Evolutionary conservation across 2,113 vertebrate species (phyloP).

Genomic region (Sceloporus undulatus): DNA sequence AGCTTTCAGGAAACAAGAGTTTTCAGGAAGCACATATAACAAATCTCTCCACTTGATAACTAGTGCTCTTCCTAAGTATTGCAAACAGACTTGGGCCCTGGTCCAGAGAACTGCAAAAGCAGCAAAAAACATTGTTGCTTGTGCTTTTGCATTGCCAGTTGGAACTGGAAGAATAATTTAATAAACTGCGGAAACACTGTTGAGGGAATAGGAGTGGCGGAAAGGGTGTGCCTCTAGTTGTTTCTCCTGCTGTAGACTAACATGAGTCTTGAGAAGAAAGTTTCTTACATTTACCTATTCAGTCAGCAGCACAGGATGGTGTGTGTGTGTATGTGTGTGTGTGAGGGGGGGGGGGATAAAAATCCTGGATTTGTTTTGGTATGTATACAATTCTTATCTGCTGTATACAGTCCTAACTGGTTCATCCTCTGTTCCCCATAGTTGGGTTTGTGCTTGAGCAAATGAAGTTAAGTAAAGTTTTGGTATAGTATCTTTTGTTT

Average conservation of each 20-base stretch:
- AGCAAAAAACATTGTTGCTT: neutral
- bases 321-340: no score
- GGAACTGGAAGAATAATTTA: neutral
- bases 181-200: neutral
- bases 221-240: constrained; percentile 1
- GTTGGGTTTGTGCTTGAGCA: neutral
- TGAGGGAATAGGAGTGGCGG: neutral
- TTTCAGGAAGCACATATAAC: constrained; percentile 29
- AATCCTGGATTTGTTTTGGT: neutral
- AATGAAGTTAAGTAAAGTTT: neutral
- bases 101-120: constrained; percentile 7
- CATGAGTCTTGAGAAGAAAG: neutral
- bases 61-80: constrained; percentile 5
- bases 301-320: neutral
- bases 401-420: neutral
- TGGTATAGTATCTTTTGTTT: neutral
- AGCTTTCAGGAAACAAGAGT: constrained; percentile 16
- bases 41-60: constrained; percentile 30
- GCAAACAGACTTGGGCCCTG: neutral
- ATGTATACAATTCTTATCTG: neutral
- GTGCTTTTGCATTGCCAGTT: neutral
- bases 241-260: neutral
- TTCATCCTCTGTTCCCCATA: neutral
- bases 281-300: neutral
- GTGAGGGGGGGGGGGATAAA: neutral